These are phyloP conservation scores for Melanargia galathea DNA, from an alignment of 2,888 invertebrate species.

Conservation along the genomic window DNA sequence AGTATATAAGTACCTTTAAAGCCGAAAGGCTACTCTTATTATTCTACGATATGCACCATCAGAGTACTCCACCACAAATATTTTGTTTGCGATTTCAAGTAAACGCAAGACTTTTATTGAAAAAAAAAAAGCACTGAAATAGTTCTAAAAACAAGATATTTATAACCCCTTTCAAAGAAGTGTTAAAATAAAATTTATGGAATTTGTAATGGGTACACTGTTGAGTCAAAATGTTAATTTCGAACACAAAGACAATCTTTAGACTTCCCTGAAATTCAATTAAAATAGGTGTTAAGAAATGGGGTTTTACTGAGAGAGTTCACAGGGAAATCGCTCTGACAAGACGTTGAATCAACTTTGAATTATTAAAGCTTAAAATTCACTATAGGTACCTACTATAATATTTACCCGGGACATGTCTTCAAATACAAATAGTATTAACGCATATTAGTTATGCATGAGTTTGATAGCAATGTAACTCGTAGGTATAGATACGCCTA, in stretches of 20 bases:
- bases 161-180: not conserved
- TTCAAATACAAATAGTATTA: slow-evolving; percentile 2
- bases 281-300: slow-evolving; percentile 14
- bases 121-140: not conserved
- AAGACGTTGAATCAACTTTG: slow-evolving; percentile 1
- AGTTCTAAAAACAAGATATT: not conserved
- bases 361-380: slow-evolving; percentile 13
- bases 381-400: not conserved
- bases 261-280: not conserved
- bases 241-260: slow-evolving; percentile 2
- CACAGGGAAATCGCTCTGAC: slow-evolving; percentile 3
- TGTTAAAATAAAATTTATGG: slow-evolving; percentile 5
- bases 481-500: too few relatives aligned
- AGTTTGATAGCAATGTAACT: too few relatives aligned
- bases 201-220: slow-evolving; percentile 6
- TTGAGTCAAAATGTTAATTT: slow-evolving; percentile 1
- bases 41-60: too few relatives aligned
- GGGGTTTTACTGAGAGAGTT: not conserved
- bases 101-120: too few relatives aligned
- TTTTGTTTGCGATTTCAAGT: too few relatives aligned
- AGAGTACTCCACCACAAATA: too few relatives aligned
- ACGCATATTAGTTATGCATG: not conserved
- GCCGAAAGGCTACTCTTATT: too few relatives aligned
- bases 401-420: not conserved
- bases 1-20: too few relatives aligned